Evolutionary conservation across 2,113 vertebrate species (phyloP), one percentile per base, ranked within the genome.

Genomic region (Muntiacus reevesi): DNA sequence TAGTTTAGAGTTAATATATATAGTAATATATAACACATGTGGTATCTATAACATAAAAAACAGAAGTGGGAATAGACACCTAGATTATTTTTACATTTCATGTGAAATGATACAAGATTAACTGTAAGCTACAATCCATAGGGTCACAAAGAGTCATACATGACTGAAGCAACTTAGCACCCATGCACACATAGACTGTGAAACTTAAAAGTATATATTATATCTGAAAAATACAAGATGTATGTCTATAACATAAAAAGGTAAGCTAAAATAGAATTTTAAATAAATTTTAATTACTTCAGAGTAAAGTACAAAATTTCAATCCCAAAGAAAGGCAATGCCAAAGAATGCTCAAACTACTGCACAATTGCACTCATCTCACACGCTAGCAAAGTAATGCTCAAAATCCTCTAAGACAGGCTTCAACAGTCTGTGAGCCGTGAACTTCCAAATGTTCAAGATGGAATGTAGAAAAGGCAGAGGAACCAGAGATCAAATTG

Each of bases 241-340:
- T 54, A 7, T 82, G 54, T 54, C 79, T 82, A n/a, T 23, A n/a
- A 54, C 21, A 52, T 23, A 82, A 82, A 81, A 82, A n/a, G 33
- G 30, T 54, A 52, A n/a, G n/a, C 33, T n/a, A 82, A 54, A 82
- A 54, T 52, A 82, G 30, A n/a, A 82, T 82, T 82, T 54, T 2
- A 82, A 82, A 54, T n/a, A 52, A 54, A n/a, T 23, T 82, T 82
- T n/a, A 82, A 82, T 82, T 81, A n/a, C 47, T 52, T 54, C 50
- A 54, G n/a, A 23, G 11, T n/a, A n/a, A 82, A 54, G 30, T 54
- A 82, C 19, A 71, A 71, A 71, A 71, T 71, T 71, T 19, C 67
- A 71, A 6, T 36, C n/a, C n/a, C n/a, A 71, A 71, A 71, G n/a
- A 21, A 71, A 71, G 10, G 67, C n/a, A 71, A 23, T 71, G n/a